These are phyloP conservation scores for Eupithecia abbreviata DNA, from an alignment of 2,888 invertebrate species.

Conservation along the genomic window DNA sequence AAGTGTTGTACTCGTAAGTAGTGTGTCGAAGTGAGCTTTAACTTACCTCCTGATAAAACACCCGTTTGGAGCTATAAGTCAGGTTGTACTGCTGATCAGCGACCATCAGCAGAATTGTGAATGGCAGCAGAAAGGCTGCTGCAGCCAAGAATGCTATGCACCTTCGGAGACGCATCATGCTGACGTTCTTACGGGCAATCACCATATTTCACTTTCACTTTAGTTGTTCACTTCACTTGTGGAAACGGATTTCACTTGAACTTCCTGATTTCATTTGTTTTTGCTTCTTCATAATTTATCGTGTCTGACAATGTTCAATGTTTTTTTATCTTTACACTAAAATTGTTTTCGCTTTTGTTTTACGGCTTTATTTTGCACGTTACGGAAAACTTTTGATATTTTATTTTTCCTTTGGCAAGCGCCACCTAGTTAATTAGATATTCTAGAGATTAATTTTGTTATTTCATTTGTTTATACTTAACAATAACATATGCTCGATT, in stretches of 20 bases:
- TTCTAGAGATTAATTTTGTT: too few relatives aligned
- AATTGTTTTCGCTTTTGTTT: neutral
- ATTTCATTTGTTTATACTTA: too few relatives aligned
- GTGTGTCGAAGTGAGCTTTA: neutral
- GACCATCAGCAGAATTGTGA: slow-evolving; percentile 84
- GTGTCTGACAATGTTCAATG: neutral
- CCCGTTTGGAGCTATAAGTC: slow-evolving; percentile 76
- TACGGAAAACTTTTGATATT: too few relatives aligned
- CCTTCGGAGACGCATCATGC: slow-evolving; percentile 80
- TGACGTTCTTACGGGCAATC: slow-evolving; percentile 69
- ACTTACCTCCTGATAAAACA: slow-evolving; percentile 83
- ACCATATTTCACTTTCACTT: slow-evolving; percentile 49
- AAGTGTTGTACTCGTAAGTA: neutral
- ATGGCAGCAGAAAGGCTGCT: slow-evolving; percentile 84
- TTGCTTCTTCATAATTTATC: neutral
- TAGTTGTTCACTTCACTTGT: neutral
- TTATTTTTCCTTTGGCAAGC: too few relatives aligned
- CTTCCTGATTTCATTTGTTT: slow-evolving; percentile 39
- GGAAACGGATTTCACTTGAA: slow-evolving; percentile 29
- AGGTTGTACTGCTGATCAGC: slow-evolving; percentile 86
- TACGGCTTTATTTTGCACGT: too few relatives aligned
- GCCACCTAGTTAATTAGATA: too few relatives aligned
- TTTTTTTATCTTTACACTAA: neutral
- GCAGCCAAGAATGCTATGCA: slow-evolving; percentile 85
- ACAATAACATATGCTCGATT: too few relatives aligned